A percentile compares a stretch with the other conserved stretches of the same genome.
Conservation (phyloP, 2,888 invertebrate genomes). For the Tricholauxania praeusta region DNA sequence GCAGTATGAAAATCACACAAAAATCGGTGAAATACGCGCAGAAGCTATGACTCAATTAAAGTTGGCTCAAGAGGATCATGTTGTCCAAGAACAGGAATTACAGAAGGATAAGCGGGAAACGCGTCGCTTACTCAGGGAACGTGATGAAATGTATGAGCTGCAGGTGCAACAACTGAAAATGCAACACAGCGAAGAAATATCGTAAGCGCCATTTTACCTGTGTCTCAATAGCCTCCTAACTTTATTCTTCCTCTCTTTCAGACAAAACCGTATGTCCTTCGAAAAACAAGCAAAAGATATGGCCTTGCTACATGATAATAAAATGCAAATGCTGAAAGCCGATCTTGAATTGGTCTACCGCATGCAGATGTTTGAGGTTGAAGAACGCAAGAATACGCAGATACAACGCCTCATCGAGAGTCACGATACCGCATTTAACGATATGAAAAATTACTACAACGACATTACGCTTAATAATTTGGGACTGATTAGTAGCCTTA, state of each 20-base stretch:
- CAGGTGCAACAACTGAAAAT: conserved; percentile 65
- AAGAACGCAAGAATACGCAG: conserved; percentile 91
- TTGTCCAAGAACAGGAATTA: conserved; percentile 80
- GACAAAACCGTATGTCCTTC: conserved; percentile 74
- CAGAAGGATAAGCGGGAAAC: conserved; percentile 72
- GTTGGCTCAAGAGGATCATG: conserved; percentile 85
- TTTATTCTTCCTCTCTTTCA: conserved; percentile 56
- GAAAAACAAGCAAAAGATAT: conserved; percentile 77
- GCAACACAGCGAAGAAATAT: conserved; percentile 59
- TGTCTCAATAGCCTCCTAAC: background rate
- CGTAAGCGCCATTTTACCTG: conserved; percentile 52
- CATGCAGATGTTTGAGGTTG: conserved; percentile 89
- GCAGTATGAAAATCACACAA: conserved; percentile 90
- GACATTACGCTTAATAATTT: conserved; percentile 94
- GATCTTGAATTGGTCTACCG: conserved; percentile 80
- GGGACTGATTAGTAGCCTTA: conserved; percentile 89
- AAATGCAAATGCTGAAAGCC: conserved; percentile 77
- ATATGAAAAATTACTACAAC: conserved; percentile 95
- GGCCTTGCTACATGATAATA: conserved; percentile 70
- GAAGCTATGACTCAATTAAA: conserved; percentile 86
- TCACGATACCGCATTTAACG: conserved; percentile 87
- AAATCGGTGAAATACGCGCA: conserved; percentile 85
- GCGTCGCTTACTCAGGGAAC: conserved; percentile 70
- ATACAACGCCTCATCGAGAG: conserved; percentile 82
- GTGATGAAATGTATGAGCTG: conserved; percentile 67